Evolutionary conservation across 2,797 vertebrate species (phyloP).

Genomic region (Sardinella longiceps): DNA sequence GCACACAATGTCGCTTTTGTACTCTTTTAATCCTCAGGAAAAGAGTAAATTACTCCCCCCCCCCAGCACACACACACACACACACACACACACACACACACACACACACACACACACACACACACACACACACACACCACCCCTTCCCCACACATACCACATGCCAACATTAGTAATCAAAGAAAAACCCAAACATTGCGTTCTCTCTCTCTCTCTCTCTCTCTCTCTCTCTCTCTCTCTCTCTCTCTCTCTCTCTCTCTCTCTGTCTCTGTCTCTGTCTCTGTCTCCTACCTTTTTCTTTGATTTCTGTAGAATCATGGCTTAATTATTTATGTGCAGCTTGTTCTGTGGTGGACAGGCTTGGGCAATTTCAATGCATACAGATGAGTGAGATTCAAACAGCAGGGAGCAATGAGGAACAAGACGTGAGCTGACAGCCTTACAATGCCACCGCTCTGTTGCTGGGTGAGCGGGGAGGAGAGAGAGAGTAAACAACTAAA

Average conservation of each 20-base stretch:
- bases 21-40: slow-evolving; percentile 57
- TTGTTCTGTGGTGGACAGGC: not conserved
- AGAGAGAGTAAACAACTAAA: not conserved
- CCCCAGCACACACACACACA: too few species aligned
- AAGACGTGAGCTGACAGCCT: not conserved
- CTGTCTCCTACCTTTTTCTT: not conserved
- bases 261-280: not conserved
- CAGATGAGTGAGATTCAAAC: slow-evolving; percentile 19
- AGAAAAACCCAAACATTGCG: slow-evolving; percentile 58
- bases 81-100: too few species aligned
- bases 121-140: too few species aligned
- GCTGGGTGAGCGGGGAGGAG: not conserved
- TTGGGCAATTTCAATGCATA: not conserved
- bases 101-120: too few species aligned
- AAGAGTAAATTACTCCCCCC: slow-evolving; percentile 57
- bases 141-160: slow-evolving; percentile 59
- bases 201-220: not conserved
- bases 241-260: not conserved
- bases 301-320: not conserved
- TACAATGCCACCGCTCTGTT: slow-evolving; percentile 5
- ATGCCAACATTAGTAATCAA: slow-evolving; percentile 48
- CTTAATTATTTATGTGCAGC: not conserved
- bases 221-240: not conserved
- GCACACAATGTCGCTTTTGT: slow-evolving; percentile 66
- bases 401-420: not conserved